Conservation (phyloP, 2,888 invertebrate species). For the Epsilonema sp. region DNA sequence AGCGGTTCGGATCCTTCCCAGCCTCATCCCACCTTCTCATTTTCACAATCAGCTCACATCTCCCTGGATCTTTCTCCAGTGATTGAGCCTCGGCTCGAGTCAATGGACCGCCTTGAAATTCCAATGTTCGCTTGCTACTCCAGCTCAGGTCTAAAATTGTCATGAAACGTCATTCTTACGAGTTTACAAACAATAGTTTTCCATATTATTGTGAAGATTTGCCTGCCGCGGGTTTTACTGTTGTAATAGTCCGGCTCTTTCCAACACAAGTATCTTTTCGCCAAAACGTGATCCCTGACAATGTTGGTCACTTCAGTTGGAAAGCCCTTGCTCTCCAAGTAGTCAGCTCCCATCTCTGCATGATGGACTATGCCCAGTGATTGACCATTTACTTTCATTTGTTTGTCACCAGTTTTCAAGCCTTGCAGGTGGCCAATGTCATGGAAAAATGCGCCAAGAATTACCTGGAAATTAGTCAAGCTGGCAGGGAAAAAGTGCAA, state of each 20-base stretch:
- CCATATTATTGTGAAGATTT: too few relatives aligned
- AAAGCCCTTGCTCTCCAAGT: constrained; percentile 2
- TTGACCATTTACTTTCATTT: background rate
- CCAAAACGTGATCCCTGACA: constrained; percentile 5
- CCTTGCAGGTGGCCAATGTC: constrained; percentile 9
- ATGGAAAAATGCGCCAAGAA: constrained; percentile 8
- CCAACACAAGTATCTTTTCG: constrained; percentile 19
- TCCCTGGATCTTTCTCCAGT: constrained; percentile 19
- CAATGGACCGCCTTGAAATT: constrained; percentile 23
- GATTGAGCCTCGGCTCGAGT: constrained; percentile 12
- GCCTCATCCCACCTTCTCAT: constrained; percentile 21
- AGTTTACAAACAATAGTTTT: too few relatives aligned
- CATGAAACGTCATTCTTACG: background rate
- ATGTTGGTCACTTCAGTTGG: constrained; percentile 2
- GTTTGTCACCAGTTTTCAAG: background rate
- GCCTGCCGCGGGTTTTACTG: too few relatives aligned
- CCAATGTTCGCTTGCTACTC: constrained; percentile 20
- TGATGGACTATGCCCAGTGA: constrained; percentile 4
- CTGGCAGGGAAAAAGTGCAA: too few relatives aligned
- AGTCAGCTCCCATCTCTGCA: constrained; percentile 5
- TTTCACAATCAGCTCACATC: constrained; percentile 14
- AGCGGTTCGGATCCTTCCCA: constrained; percentile 15
- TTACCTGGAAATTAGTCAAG: too few relatives aligned
- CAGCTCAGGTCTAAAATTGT: constrained; percentile 16
- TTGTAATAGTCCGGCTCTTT: constrained; percentile 15